Percentiles rank a stretch among this genome's conserved stretches.
Evolutionary conservation across 2,888 invertebrate species (phyloP).

Genomic region (Lycaena phlaeas): DNA sequence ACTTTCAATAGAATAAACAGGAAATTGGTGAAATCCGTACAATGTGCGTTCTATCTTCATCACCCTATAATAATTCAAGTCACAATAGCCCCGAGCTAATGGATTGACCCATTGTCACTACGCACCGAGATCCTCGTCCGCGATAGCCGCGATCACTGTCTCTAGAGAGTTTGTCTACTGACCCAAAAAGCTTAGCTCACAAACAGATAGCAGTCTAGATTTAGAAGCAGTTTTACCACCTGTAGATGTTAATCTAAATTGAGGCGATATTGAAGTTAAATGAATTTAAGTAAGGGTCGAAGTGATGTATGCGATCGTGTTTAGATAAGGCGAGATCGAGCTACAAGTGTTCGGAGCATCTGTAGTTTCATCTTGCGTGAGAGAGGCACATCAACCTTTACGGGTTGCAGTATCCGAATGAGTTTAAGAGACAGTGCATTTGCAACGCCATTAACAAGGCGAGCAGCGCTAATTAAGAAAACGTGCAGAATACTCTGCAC

Average conservation of each 20-base stretch:
- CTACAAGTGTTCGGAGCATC: too few relatives aligned
- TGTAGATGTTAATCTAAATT: slow-evolving; percentile 8
- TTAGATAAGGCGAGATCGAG: neutral
- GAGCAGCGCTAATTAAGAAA: slow-evolving; percentile 23
- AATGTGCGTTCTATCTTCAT: slow-evolving; percentile 10
- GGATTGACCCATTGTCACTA: slow-evolving; percentile 34
- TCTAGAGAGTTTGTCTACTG: slow-evolving; percentile 15
- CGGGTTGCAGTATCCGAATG: neutral
- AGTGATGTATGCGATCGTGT: neutral
- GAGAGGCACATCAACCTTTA: neutral
- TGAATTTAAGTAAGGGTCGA: neutral
- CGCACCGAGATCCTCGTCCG: slow-evolving; percentile 31
- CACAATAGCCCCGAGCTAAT: slow-evolving; percentile 23
- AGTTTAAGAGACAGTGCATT: slow-evolving; percentile 18
- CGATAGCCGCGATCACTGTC: slow-evolving; percentile 24
- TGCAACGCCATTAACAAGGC: slow-evolving; percentile 16
- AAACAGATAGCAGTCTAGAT: slow-evolving; percentile 7
- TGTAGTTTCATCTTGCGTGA: neutral
- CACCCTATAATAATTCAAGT: slow-evolving; percentile 9
- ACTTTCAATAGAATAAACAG: slow-evolving; percentile 2
- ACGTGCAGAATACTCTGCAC: slow-evolving; percentile 17
- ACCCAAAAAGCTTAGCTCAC: slow-evolving; percentile 17
- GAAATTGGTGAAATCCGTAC: slow-evolving; percentile 4
- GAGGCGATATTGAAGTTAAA: slow-evolving; percentile 7
- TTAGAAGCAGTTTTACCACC: slow-evolving; percentile 3